Base-by-base conservation (phyloP, 2,113 vertebrate species). In the Azemiops feae region DNA sequence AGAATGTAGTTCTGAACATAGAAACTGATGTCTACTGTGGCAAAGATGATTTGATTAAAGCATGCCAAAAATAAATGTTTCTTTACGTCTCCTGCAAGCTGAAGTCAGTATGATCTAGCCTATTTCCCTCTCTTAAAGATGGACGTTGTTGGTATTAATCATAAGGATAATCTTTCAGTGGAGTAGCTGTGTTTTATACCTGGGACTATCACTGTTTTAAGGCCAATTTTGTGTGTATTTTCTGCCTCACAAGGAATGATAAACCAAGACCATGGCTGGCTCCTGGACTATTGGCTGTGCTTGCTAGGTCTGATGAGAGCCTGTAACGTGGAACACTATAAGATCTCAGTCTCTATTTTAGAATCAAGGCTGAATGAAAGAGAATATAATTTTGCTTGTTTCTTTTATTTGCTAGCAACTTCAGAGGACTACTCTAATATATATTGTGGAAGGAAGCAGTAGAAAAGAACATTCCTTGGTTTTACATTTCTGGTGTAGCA, bases 361-460 rank as follows among this genome's bases (percentile, higher is more conserved):
- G 34, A 81, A 81, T 81, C 74, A 81, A 81, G 74, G 16, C 74
- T 81, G 18, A 39, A 81, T 43, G 74, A 81, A 81, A 81, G 69
- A 81, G 74, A 81, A 4, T 81, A 43, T 9, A 0, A 81, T 81
- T 81, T 39, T 81, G 69, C 69, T 81, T 81, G 34, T 81, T 43
- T 81, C n/a, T 39, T 39, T 81, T 81, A 81, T 95, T 89, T 60
- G 88, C 10, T 92, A 88, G 81, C 94, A 94, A 93, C 95, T 96
- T 89, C 93, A 85, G 47, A 95, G 92, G 89, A 93, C 94, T 85
- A 54, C 47, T 90, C 30, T 93, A 93, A 93, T 94, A 69, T 94
- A 60, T 92, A 45, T 52, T 93, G 94, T 94, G 92, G 86, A 0
- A 0, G 86, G 45, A 96, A 23, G 85, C 89, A 89, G 81, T 93